Conservation (phyloP, 2,797 vertebrate genomes). For the Hybognathus amarus region DNA sequence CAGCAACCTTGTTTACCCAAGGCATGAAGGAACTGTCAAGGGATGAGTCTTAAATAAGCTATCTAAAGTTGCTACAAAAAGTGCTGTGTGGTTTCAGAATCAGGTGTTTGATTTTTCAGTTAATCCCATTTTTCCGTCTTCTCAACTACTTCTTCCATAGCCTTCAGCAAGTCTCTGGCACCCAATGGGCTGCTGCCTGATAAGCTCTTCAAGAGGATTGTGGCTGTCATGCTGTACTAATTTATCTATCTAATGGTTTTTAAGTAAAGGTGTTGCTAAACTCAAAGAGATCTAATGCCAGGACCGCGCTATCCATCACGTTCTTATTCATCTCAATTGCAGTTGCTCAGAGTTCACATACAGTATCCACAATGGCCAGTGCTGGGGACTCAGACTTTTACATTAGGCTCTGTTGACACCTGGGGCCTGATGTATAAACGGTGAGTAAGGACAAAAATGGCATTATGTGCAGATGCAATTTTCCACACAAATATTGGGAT, state of each 20-base stretch:
- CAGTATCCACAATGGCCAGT: too few species aligned
- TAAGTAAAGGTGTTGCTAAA: neutral
- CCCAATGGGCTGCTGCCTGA: neutral
- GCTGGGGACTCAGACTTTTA: too few species aligned
- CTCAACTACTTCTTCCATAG: neutral
- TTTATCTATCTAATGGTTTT: neutral
- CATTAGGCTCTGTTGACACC: too few species aligned
- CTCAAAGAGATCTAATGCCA: neutral
- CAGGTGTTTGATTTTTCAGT: neutral
- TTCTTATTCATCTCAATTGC: neutral
- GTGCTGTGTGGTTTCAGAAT: neutral
- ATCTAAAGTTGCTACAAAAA: neutral
- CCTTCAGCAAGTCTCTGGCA: slow-evolving; percentile 15
- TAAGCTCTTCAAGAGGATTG: neutral
- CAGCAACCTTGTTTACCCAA: slow-evolving; percentile 1
- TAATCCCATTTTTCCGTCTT: neutral
- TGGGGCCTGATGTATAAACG: too few species aligned
- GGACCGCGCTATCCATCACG: neutral
- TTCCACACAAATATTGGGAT: too few species aligned
- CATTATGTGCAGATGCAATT: too few species aligned
- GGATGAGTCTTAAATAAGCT: slow-evolving; percentile 7
- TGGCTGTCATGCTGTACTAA: slow-evolving; percentile 1
- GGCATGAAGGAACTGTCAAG: neutral
- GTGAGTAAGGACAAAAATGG: too few species aligned
- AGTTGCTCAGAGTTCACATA: too few species aligned